A percentile compares a stretch with the other conserved stretches of the same genome.
Evolutionary conservation across 2,113 vertebrate species (phyloP).

Genomic region (Tachysurus fulvidraco): DNA sequence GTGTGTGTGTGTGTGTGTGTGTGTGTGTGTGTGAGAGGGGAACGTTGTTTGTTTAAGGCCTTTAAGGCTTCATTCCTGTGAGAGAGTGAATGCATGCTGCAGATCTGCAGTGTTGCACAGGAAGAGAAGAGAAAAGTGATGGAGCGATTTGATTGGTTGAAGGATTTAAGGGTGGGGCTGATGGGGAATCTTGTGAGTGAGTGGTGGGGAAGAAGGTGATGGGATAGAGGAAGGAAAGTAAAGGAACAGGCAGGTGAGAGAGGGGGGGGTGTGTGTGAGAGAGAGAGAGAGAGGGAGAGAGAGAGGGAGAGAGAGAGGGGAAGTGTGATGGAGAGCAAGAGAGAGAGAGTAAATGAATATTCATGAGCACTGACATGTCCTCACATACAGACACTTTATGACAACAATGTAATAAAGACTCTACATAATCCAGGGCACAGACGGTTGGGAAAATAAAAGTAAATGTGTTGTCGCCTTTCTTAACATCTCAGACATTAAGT

Average conservation of each 20-base stretch:
- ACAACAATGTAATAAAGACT: no score
- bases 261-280: not conserved
- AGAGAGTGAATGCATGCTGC: not conserved
- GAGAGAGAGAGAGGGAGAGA: not conserved
- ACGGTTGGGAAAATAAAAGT: no score
- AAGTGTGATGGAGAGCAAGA: no score
- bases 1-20: not conserved
- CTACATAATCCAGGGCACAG: no score
- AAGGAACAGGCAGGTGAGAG: not conserved
- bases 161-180: not conserved
- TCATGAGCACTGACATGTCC: no score
- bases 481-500: no score
- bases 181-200: not conserved
- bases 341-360: not conserved
- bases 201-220: no score
- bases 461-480: no score
- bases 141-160: not conserved
- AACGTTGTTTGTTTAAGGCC: conserved; percentile 3
- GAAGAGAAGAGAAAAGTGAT: not conserved
- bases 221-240: not conserved
- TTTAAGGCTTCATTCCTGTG: not conserved
- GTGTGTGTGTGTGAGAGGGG: not conserved
- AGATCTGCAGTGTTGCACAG: not conserved
- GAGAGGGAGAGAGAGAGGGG: not conserved
- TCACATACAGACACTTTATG: no score